These are phyloP conservation scores for Todiramphus chloris DNA, from an alignment of 2,113 vertebrate genomes.

Conservation along the genomic window DNA sequence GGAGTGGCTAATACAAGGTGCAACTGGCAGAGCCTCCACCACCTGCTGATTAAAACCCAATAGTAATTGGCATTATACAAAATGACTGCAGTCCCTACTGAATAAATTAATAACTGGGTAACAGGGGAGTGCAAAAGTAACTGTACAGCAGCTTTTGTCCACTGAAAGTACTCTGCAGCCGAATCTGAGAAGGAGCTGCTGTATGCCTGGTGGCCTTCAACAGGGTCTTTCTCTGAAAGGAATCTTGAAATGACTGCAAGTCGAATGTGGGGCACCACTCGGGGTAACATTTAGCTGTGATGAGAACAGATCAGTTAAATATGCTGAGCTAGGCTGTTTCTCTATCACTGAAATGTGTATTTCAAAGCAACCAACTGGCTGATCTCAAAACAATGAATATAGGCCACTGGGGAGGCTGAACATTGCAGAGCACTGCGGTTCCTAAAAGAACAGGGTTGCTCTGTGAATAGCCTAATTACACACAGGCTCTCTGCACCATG, in stretches of 20 bases:
- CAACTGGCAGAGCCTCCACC: background rate
- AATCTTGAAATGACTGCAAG: background rate
- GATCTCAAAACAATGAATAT: background rate
- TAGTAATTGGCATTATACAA: background rate
- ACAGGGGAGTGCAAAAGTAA: fast-evolving
- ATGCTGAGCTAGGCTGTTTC: background rate
- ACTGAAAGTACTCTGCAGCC: background rate
- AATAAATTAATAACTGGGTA: background rate
- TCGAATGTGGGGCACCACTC: background rate
- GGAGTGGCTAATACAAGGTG: background rate
- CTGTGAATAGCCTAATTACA: background rate
- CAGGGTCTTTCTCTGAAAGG: background rate
- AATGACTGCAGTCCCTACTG: background rate
- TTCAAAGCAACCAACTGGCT: background rate
- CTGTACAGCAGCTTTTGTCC: fast-evolving
- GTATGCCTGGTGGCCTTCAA: background rate
- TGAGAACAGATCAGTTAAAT: background rate
- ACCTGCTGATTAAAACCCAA: background rate
- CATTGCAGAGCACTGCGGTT: fast-evolving
- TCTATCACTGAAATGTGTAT: background rate
- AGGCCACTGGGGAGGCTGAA: background rate
- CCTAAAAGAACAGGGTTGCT: background rate
- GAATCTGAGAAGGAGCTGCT: background rate
- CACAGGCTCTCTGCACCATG: background rate
- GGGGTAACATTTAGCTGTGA: fast-evolving